Evolutionary conservation across 1,140 invertebrate species (phyloP), one percentile per base, ranked within the genome.

Genomic region (Piezodorus guildinii): DNA sequence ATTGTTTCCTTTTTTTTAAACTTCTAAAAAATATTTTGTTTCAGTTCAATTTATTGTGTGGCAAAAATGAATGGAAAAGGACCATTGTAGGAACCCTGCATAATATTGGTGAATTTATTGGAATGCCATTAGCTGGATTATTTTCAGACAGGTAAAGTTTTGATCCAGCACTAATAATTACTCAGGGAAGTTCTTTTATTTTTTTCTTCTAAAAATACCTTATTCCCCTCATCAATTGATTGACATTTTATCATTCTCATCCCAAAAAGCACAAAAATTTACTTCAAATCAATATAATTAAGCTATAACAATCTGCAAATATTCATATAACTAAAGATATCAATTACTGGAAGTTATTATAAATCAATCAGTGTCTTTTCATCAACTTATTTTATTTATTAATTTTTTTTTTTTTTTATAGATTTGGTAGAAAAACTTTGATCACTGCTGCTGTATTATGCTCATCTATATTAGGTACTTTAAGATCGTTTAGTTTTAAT

Each of bases 61-160:
- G 73, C 27, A 77, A 81, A 67, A 81, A 82, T 63, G 72, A 77
- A 65, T 84, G 83, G 82, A 81, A 82, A 66, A 70, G 84, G 45
- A 80, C 82, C 0, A 73, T 83, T 21, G 79, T 84, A 12, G 83
- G 83, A 10, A 80, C 81, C 0, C 71, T 78, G 17, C 83, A 84
- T 70, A 83, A 83, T 70, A 74, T 79, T 25, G 81, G 81, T 4
- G 77, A 83, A 27, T 76, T 84, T 12, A 70, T 80, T 43, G 82
- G 81, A 12, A 77, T 81, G 6, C 78, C 77, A 10, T 1, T 79
- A 3, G 81, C 77, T 70, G 81, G 81, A 9, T 72, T 81, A 64
- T 68, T 83, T 4, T 81, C 81, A 3, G 81, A 83, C 71, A 77
- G 74, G 81, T 83, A 49, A 46, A 46, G 3, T 46, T 46, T n/a